A percentile compares a stretch with the other conserved stretches of the same genome.
These are phyloP conservation scores for Gymnothorax javanicus DNA, from an alignment of 2,797 vertebrate species.

Conservation along the genomic window DNA sequence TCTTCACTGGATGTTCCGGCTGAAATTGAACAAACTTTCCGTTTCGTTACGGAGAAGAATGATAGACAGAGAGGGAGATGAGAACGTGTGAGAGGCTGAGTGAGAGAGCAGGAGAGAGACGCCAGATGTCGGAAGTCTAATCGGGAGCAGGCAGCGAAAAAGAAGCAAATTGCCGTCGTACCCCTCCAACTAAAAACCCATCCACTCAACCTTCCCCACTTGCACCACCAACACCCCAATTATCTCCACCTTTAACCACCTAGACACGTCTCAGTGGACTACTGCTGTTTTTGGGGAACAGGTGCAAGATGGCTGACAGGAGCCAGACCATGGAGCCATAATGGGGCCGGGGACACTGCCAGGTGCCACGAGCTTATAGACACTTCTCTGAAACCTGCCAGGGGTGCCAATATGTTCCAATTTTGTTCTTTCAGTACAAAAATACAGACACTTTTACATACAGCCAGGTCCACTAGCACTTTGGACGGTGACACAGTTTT, in stretches of 20 bases:
- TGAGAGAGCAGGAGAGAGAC: constrained; percentile 16
- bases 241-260: not conserved
- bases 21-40: constrained; percentile 19
- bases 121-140: not conserved
- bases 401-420: not conserved
- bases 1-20: not conserved
- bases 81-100: constrained; percentile 19
- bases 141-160: not conserved
- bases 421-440: not conserved
- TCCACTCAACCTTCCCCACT: not conserved
- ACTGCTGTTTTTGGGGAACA: not conserved
- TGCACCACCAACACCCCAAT: not conserved
- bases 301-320: not conserved
- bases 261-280: not conserved
- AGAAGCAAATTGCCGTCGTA: not conserved
- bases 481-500: too few relatives aligned
- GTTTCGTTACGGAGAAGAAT: not conserved
- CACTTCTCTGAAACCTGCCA: not conserved
- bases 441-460: not conserved
- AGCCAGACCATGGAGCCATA: not conserved
- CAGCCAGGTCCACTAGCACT: not conserved
- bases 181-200: not conserved
- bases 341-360: not conserved
- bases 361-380: not conserved
- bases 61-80: constrained; percentile 23